Conservation (phyloP, 2,888 invertebrate species). For the Rhagonycha fulva region DNA sequence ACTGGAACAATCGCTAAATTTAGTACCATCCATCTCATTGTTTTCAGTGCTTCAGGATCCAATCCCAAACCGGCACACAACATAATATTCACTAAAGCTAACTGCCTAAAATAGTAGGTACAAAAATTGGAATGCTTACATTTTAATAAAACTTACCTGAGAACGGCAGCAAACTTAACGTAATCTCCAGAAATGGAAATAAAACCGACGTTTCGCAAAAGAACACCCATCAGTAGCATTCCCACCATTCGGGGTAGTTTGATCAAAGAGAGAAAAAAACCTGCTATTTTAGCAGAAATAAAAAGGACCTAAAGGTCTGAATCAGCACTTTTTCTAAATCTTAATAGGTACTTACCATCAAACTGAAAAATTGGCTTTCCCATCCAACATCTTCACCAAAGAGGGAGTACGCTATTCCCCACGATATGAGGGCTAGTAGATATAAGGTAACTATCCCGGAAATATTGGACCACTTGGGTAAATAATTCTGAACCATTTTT, state of each 20-base stretch:
- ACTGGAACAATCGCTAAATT: slow-evolving; percentile 65
- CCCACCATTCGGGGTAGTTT: slow-evolving; percentile 63
- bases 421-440: slow-evolving; percentile 49
- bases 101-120: slow-evolving; percentile 56
- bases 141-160: slow-evolving; percentile 51
- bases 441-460: slow-evolving; percentile 45
- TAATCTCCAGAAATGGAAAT: slow-evolving; percentile 56
- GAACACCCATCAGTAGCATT: slow-evolving; percentile 65
- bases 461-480: slow-evolving; percentile 39
- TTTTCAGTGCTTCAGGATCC: slow-evolving; percentile 61
- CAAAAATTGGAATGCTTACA: background rate
- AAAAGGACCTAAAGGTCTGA: slow-evolving; percentile 38
- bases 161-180: slow-evolving; percentile 54
- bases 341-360: slow-evolving; percentile 33
- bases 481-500: background rate
- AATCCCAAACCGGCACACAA: slow-evolving; percentile 67
- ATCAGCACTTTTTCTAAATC: background rate
- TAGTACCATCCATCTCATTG: slow-evolving; percentile 60
- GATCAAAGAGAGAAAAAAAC: slow-evolving; percentile 33
- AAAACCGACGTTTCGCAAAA: slow-evolving; percentile 57
- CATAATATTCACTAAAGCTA: slow-evolving; percentile 68
- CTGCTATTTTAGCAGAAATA: slow-evolving; percentile 40
- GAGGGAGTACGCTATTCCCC: slow-evolving; percentile 52
- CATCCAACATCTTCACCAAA: slow-evolving; percentile 45
- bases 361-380: slow-evolving; percentile 38